A percentile compares a stretch with the other conserved stretches of the same genome.
Conservation (phyloP, 2,888 invertebrate genomes). For the Chaetogeoica ovagalla region DNA sequence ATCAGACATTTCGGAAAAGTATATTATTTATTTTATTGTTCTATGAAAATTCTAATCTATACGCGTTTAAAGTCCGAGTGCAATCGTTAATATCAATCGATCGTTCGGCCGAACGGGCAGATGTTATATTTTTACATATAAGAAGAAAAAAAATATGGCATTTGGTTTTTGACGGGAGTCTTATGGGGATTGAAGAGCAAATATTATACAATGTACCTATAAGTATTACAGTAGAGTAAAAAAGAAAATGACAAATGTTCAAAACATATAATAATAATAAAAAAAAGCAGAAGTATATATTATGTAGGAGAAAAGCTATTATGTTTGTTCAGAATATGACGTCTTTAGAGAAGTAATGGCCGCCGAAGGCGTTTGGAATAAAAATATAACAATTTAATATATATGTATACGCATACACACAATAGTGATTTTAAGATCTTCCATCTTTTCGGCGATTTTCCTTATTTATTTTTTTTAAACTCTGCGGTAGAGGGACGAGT, state of each 20-base stretch:
- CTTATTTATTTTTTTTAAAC: conserved; percentile 9
- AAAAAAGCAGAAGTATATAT: conserved; percentile 12
- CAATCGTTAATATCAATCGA: too few species aligned
- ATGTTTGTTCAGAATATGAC: conserved; percentile 42
- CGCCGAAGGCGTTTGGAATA: conserved; percentile 44
- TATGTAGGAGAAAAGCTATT: conserved; percentile 20
- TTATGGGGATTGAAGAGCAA: conserved; percentile 22
- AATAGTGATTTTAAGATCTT: conserved; percentile 29
- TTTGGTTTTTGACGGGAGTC: neutral
- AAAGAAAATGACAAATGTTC: conserved; percentile 21
- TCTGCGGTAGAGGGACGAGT: conserved; percentile 25
- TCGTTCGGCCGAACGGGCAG: too few species aligned
- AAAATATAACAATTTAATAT: conserved; percentile 33
- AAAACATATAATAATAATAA: conserved; percentile 9
- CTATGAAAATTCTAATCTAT: too few species aligned
- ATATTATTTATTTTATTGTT: too few species aligned
- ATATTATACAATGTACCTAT: conserved; percentile 6
- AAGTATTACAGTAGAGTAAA: neutral
- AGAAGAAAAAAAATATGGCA: neutral
- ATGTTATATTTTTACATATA: too few species aligned
- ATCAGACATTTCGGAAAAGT: too few species aligned
- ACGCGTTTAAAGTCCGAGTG: too few species aligned
- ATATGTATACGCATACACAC: neutral
- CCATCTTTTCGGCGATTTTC: conserved; percentile 50
- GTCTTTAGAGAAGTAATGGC: conserved; percentile 46